Conservation (phyloP, 1,140 invertebrate genomes). For the Sminthurides bifidus region DNA sequence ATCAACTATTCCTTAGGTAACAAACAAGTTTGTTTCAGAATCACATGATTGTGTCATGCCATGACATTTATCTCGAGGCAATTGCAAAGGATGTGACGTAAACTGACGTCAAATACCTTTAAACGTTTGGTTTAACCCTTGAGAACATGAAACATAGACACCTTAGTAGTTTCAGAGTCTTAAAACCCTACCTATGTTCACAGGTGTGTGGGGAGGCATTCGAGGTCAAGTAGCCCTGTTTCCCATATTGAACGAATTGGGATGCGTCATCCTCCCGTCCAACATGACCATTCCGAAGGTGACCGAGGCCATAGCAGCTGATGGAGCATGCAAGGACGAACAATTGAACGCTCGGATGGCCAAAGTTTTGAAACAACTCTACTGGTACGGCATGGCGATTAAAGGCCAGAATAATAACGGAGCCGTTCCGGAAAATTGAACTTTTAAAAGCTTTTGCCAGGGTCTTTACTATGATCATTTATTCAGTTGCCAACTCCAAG, state of each 20-base stretch:
- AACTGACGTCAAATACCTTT: background rate
- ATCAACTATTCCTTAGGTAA: conserved; percentile 41
- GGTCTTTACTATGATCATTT: no score
- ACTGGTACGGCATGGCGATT: conserved; percentile 38
- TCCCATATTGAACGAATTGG: conserved; percentile 39
- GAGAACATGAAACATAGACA: background rate
- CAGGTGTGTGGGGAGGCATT: conserved; percentile 41
- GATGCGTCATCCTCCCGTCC: conserved; percentile 39
- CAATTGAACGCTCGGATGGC: conserved; percentile 33
- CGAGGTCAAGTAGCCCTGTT: conserved; percentile 39
- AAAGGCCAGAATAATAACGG: conserved; percentile 36
- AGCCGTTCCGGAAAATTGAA: no score
- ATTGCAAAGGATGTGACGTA: background rate
- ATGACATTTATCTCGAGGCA: background rate
- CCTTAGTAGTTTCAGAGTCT: background rate
- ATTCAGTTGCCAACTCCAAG: no score
- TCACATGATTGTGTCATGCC: no score
- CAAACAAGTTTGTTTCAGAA: no score
- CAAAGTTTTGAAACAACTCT: conserved; percentile 36
- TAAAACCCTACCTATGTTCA: conserved; percentile 19
- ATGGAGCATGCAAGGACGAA: conserved; percentile 34
- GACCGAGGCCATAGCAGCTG: conserved; percentile 35
- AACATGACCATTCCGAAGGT: conserved; percentile 38
- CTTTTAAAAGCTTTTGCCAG: no score
- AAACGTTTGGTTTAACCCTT: background rate